phyloP scores from a whole-genome alignment of 2,888 invertebrate species.

The Linhomoeus sp. region DNA sequence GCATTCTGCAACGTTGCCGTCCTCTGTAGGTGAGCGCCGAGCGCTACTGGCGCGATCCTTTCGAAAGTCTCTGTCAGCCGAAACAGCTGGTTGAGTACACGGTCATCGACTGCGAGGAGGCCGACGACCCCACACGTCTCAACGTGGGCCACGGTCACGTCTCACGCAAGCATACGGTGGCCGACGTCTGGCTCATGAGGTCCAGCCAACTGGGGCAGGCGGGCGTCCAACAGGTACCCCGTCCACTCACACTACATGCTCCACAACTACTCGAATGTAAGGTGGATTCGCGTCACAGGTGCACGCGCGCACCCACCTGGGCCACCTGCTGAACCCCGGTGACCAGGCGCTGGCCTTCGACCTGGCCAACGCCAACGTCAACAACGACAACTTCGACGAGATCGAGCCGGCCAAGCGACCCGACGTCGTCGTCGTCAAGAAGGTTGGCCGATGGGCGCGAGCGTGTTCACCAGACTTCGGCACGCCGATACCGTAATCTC shows the following conservation, averaged over 20 bases:
- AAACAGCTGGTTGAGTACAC: conserved; percentile 75
- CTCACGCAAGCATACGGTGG: conserved; percentile 62
- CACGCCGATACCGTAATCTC: too few species aligned
- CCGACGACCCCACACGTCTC: conserved; percentile 35
- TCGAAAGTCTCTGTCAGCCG: conserved; percentile 65
- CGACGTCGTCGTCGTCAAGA: conserved; percentile 77
- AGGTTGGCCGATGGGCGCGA: conserved; percentile 56
- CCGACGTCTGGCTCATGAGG: conserved; percentile 80
- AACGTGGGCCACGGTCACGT: conserved; percentile 63
- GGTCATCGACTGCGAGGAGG: conserved; percentile 75
- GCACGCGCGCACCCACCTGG: conserved; percentile 78
- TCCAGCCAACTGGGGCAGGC: conserved; percentile 37
- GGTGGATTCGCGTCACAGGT: conserved; percentile 52
- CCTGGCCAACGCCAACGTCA: conserved; percentile 68
- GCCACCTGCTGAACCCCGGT: conserved; percentile 72
- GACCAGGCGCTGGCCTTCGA: conserved; percentile 82
- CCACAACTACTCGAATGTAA: neutral
- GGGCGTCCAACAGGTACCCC: neutral
- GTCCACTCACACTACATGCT: neutral
- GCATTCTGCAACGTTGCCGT: too few species aligned
- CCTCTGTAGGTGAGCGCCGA: conserved; percentile 42
- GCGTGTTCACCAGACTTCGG: neutral
- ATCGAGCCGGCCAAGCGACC: conserved; percentile 46
- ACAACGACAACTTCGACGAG: conserved; percentile 68
- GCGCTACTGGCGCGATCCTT: conserved; percentile 65